These are phyloP conservation scores for Drosophila tanythrix DNA, from an alignment of 2,888 invertebrate genomes.

Conservation along the genomic window DNA sequence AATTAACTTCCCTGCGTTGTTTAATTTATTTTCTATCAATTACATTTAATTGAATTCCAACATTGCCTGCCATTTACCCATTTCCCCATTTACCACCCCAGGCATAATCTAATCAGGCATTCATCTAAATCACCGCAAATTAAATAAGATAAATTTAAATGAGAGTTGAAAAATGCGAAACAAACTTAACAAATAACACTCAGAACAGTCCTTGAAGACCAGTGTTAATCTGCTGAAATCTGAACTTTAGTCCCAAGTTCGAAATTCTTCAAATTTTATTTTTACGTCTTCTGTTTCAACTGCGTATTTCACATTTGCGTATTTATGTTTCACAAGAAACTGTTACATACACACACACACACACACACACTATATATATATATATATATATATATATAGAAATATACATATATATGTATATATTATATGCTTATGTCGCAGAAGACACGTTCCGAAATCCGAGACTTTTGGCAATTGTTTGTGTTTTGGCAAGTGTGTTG, in stretches of 20 bases:
- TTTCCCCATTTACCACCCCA: background rate
- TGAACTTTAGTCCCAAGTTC: background rate
- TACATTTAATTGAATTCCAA: background rate
- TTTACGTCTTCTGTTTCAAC: no score
- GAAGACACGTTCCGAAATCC: background rate
- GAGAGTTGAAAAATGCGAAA: background rate
- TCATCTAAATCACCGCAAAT: background rate
- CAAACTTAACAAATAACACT: background rate
- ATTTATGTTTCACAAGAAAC: no score
- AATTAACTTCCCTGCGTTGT: background rate
- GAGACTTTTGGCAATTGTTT: no score
- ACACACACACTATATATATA: no score
- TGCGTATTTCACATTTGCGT: no score
- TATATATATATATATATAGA: no score
- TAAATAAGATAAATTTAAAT: background rate
- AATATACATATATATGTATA: background rate
- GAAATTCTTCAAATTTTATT: background rate
- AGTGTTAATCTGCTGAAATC: background rate
- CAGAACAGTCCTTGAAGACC: background rate
- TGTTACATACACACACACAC: no score
- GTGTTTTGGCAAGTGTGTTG: background rate
- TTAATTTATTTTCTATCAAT: background rate
- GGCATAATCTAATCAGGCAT: background rate
- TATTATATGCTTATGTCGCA: background rate
- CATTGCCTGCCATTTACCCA: background rate